Conservation (phyloP, 2,113 vertebrate genomes). For the Amphilophus citrinellus region DNA sequence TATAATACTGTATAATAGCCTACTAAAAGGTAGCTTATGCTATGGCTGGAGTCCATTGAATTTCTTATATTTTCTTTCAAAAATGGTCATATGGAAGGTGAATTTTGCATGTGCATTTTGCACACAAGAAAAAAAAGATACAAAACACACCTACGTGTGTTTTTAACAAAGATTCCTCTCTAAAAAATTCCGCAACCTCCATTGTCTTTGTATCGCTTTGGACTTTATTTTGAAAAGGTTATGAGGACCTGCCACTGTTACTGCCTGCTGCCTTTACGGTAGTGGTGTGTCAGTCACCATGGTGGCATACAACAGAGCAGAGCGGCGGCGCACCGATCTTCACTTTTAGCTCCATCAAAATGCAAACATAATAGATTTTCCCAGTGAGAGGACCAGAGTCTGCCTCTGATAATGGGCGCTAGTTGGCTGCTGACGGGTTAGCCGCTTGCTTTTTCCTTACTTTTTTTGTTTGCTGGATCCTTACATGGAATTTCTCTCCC, state of each 20-base stretch:
- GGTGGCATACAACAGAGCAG: constrained; percentile 80
- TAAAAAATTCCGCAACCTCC: not conserved
- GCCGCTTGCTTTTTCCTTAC: constrained; percentile 13
- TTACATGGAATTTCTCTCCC: constrained; percentile 60
- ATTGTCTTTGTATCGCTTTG: not conserved
- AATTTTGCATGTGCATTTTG: not conserved
- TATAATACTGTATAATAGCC: not conserved
- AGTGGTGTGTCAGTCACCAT: constrained; percentile 80
- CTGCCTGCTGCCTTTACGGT: not conserved
- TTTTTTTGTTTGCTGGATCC: constrained; percentile 40
- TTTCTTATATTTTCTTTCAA: not conserved
- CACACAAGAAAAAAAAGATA: not conserved
- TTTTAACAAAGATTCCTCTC: not conserved
- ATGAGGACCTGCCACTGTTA: not conserved
- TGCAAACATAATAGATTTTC: constrained; percentile 25
- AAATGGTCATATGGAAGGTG: not conserved
- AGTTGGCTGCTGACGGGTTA: constrained; percentile 41
- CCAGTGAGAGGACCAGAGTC: constrained; percentile 9
- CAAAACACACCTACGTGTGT: not conserved
- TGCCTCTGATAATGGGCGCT: constrained; percentile 55
- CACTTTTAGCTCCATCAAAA: constrained; percentile 59
- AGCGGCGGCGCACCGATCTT: constrained; percentile 57
- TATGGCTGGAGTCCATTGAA: not conserved
- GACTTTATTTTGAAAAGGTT: constrained; percentile 56
- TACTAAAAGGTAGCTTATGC: not conserved